Base-by-base conservation (phyloP, 2,113 vertebrate genomes). In the Pseudopodoces humilis region DNA sequence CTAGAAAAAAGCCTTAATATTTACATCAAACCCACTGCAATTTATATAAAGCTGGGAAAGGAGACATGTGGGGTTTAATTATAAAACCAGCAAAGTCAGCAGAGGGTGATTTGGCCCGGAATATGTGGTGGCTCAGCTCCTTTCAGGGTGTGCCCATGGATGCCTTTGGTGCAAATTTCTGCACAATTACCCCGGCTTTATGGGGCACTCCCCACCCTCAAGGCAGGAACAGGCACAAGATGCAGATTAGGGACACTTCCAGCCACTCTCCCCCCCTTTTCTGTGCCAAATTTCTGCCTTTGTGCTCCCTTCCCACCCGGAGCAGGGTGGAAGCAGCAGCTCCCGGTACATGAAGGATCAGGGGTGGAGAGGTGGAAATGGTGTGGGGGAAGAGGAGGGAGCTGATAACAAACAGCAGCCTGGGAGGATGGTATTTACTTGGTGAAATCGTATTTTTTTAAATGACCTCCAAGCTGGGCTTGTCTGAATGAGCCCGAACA, bases 171-270 rank as follows among this genome's bases (percentile, higher is more conserved):
- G 50, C 41, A 11, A 41, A n/a, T 46, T 64, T 37, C 64, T 16
- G 41, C 60, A 83, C 75, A 33, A 60, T 62, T 33, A 79, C 30
- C 85, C 41, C 3, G 5, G 18, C 22, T n/a, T 64, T 49, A 13
- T 7, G 20, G 62, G 92, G 50, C 33, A 0, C 75, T 93, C 63
- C 94, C 63, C 55, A 50, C 31, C 94, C 82, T 49, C 37, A 3
- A 9, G 94, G 94, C 90, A 93, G 79, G 43, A 93, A 83, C 0
- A 7, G 75, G 70, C 53, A 49, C 25, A 39, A 58, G 27, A 19
- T 2, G 25, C 2, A 39, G 13, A 33, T 46, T 0, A 39, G 47
- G 55, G 70, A 41, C 28, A 12, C 25, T 17, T 53, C 28, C 17
- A 39, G 28, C 12, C 49, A 52, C 49, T 62, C 62, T n/a, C 65